Evolutionary conservation across 2,888 invertebrate genomes (phyloP).

Genomic region (Leucozona laternaria): DNA sequence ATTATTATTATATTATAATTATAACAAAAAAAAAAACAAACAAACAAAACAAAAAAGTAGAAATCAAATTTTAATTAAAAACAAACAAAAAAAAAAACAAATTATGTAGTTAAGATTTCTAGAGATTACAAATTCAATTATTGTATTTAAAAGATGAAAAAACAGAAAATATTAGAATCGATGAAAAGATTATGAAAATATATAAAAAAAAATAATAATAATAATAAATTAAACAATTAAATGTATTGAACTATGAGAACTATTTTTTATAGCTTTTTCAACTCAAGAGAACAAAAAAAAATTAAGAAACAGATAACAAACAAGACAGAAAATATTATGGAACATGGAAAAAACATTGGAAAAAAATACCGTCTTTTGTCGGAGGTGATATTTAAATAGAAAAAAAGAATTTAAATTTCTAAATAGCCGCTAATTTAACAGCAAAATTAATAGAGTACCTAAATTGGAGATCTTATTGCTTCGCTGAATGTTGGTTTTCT

Average conservation of each 20-base stretch:
- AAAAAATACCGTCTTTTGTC: constrained; percentile 72
- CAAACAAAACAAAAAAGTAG: constrained; percentile 55
- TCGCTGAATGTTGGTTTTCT: constrained; percentile 37
- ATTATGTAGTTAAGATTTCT: constrained; percentile 72
- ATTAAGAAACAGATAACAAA: constrained; percentile 19
- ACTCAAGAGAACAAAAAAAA: constrained; percentile 64
- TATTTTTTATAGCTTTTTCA: constrained; percentile 76
- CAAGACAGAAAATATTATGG: constrained; percentile 44
- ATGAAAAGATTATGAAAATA: constrained; percentile 66
- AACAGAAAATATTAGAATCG: constrained; percentile 50
- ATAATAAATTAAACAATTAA: constrained; percentile 65
- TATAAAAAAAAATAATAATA: constrained; percentile 60
- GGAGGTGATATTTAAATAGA: constrained; percentile 74
- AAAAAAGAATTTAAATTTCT: constrained; percentile 56
- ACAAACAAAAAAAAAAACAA: constrained; percentile 35
- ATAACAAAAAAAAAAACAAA: constrained; percentile 31
- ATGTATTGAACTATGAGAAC: constrained; percentile 75
- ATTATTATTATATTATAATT: constrained; percentile 61
- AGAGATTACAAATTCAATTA: constrained; percentile 72
- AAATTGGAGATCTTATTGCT: constrained; percentile 35
- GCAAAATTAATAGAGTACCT: constrained; percentile 21
- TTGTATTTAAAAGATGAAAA: constrained; percentile 60
- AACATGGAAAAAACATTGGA: constrained; percentile 62
- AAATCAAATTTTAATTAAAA: constrained; percentile 70
- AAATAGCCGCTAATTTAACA: constrained; percentile 49